Evolutionary conservation across 35 echinoderm and acorn worm species (phyloP).

Genomic region (Anneissia japonica): DNA sequence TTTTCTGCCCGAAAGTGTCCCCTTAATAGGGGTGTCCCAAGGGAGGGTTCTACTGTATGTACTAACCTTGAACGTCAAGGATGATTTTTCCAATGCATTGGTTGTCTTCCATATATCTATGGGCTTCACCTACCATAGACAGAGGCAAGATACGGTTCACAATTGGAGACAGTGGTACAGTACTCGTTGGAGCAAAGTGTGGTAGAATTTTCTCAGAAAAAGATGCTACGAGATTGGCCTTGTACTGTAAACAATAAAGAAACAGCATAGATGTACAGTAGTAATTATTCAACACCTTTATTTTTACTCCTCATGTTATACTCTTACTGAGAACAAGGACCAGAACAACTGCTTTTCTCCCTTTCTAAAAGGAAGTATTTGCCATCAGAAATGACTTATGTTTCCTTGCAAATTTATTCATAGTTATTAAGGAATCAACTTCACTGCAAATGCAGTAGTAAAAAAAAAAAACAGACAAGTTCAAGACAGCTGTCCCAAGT

Average conservation of each 20-base stretch:
- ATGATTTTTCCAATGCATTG: constrained; percentile 61
- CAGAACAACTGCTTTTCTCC: too few relatives aligned
- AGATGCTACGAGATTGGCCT: constrained; percentile 36
- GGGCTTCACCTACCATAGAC: constrained; percentile 36
- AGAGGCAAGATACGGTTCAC: constrained; percentile 48
- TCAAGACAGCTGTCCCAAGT: too few relatives aligned
- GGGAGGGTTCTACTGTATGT: background rate
- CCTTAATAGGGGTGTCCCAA: too few relatives aligned
- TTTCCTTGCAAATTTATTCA: too few relatives aligned
- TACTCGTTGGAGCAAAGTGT: constrained; percentile 9
- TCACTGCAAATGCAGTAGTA: too few relatives aligned
- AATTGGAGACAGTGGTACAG: constrained; percentile 16
- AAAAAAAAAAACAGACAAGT: too few relatives aligned
- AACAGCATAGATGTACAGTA: background rate
- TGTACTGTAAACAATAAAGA: constrained; percentile 47
- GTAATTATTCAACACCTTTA: background rate
- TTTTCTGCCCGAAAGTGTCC: too few relatives aligned
- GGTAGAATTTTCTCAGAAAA: constrained; percentile 52
- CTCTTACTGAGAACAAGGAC: too few relatives aligned
- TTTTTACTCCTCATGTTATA: background rate
- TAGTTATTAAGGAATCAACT: too few relatives aligned
- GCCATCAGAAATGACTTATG: too few relatives aligned
- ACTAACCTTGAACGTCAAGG: constrained; percentile 4
- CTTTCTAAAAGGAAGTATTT: too few relatives aligned
- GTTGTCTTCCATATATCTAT: constrained; percentile 65